Conservation (phyloP, 2,888 invertebrate species). For the Cerceris rybyensis region DNA sequence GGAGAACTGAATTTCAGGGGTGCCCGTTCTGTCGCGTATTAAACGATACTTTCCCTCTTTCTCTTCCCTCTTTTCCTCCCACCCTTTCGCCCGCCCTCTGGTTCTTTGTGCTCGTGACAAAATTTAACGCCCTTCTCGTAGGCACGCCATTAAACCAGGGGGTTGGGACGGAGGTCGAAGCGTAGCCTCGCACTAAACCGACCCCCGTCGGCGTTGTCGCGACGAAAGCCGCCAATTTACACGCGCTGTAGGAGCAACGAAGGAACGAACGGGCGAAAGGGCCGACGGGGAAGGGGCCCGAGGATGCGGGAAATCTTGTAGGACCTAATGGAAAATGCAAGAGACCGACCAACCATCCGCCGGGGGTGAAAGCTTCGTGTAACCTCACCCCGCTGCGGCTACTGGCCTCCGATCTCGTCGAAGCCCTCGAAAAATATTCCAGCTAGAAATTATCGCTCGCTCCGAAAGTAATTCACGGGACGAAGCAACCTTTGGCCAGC, state of each 20-base stretch:
- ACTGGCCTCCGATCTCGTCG: constrained; percentile 8
- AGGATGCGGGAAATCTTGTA: constrained; percentile 65
- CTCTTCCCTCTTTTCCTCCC: no score
- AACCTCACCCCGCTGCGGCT: constrained; percentile 37
- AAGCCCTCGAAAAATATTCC: constrained; percentile 51
- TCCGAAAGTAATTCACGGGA: neutral
- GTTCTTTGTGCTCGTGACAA: constrained; percentile 63
- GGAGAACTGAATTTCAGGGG: constrained; percentile 27
- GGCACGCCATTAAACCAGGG: constrained; percentile 66
- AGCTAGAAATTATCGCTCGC: constrained; percentile 37
- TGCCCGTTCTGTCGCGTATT: constrained; percentile 51
- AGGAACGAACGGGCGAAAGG: constrained; percentile 5
- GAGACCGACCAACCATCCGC: constrained; percentile 23
- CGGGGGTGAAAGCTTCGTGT: neutral
- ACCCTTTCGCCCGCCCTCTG: constrained; percentile 50
- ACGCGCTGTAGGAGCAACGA: constrained; percentile 30
- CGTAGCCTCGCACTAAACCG: constrained; percentile 30
- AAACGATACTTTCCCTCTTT: constrained; percentile 54
- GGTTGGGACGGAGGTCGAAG: constrained; percentile 15
- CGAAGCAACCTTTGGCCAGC: neutral
- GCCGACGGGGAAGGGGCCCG: constrained; percentile 32
- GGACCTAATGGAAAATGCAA: constrained; percentile 65
- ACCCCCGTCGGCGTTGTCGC: constrained; percentile 46
- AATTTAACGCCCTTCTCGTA: constrained; percentile 63
- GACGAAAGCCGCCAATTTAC: constrained; percentile 69